phyloP scores from a whole-genome alignment of 2,113 vertebrate genomes.

The Oncorhynchus nerka region DNA sequence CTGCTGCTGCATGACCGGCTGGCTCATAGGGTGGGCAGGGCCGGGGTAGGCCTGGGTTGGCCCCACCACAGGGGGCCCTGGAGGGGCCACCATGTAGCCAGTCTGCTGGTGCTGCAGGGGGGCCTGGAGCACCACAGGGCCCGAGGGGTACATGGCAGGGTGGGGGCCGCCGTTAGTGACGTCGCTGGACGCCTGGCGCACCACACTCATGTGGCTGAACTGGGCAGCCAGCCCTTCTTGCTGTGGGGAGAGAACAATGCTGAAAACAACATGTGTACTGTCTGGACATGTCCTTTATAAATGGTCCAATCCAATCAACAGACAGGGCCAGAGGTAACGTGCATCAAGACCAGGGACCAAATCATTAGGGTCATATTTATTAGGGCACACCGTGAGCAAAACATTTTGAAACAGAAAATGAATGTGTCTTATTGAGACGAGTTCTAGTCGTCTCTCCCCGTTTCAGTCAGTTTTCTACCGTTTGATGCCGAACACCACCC shows the following conservation, averaged over 20 bases:
- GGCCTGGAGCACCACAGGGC: conserved; percentile 83
- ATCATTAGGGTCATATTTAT: no score
- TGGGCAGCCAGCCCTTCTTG: conserved; percentile 88
- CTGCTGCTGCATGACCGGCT: conserved; percentile 86
- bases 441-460: no score
- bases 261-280: background rate
- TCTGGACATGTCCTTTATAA: no score
- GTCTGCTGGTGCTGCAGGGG: conserved; percentile 75
- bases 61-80: conserved; percentile 75
- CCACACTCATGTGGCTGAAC: conserved; percentile 94
- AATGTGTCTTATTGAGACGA: no score
- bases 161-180: conserved; percentile 79
- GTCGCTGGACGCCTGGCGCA: conserved; percentile 81
- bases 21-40: conserved; percentile 68
- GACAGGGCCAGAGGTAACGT: no score
- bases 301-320: no score
- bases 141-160: conserved; percentile 81
- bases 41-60: conserved; percentile 67
- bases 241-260: conserved; percentile 49
- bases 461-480: no score
- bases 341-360: no score
- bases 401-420: no score
- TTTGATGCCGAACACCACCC: no score
- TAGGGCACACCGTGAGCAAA: no score
- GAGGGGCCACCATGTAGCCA: conserved; percentile 80